phyloP scores from a whole-genome alignment of 1,140 invertebrate genomes.

The Geopemphigus sp. region DNA sequence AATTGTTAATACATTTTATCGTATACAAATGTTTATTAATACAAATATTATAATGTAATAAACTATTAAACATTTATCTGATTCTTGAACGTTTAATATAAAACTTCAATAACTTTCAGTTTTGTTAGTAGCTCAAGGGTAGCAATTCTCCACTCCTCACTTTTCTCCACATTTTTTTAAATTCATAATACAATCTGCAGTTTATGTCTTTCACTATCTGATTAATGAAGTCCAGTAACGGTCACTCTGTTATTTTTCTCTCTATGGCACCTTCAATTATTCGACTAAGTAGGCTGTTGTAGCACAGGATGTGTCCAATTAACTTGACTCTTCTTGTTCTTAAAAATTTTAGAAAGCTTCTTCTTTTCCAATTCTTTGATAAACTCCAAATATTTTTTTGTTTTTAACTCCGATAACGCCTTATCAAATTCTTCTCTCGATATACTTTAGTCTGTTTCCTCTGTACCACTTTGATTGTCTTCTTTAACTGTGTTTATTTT shows the following conservation, averaged over 20 bases:
- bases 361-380: background rate
- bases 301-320: background rate
- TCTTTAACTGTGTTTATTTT: background rate
- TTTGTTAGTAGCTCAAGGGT: too few species aligned
- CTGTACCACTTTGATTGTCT: background rate
- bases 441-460: background rate
- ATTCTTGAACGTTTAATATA: too few species aligned
- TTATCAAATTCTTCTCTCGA: constrained; percentile 7
- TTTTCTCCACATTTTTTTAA: background rate
- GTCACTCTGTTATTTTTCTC: background rate
- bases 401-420: too few species aligned
- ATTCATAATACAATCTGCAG: constrained; percentile 8
- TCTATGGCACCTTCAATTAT: constrained; percentile 10
- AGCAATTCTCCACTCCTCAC: too few species aligned
- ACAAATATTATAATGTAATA: too few species aligned
- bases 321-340: background rate
- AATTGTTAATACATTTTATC: too few species aligned
- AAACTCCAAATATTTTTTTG: background rate
- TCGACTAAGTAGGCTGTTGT: background rate
- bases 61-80: too few species aligned
- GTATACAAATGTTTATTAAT: too few species aligned
- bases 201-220: background rate
- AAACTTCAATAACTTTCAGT: too few species aligned
- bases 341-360: background rate
- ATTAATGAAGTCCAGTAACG: background rate